Conservation (phyloP, 2,797 vertebrate species). For the Thaleichthys pacificus region DNA sequence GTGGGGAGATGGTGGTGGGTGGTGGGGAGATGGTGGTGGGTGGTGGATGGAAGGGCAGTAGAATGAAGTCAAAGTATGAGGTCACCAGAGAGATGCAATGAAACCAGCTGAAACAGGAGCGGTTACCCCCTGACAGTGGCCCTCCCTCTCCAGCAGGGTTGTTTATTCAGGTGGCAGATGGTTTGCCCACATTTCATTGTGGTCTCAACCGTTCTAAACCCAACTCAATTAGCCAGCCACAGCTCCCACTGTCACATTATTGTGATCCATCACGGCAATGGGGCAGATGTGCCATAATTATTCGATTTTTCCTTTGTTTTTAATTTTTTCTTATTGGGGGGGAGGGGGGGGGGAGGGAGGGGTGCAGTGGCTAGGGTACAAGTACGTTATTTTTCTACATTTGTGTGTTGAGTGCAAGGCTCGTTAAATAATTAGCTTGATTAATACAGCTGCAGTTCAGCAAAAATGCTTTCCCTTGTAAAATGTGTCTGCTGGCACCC, state of each 20-base stretch:
- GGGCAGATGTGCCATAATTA: conserved; percentile 68
- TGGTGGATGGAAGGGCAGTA: not conserved
- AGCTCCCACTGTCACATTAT: conserved; percentile 63
- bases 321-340: too few species aligned
- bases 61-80: conserved; percentile 36
- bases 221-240: conserved; percentile 71
- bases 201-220: conserved; percentile 59
- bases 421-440: conserved; percentile 69
- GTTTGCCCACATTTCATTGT: conserved; percentile 65
- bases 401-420: conserved; percentile 57
- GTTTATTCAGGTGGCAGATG: conserved; percentile 74
- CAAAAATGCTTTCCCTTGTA: not conserved
- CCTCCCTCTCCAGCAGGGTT: conserved; percentile 52
- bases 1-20: not conserved
- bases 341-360: too few species aligned
- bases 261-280: conserved; percentile 60
- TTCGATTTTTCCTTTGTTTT: conserved; percentile 52
- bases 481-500: not conserved
- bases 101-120: conserved; percentile 63
- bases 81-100: conserved; percentile 11
- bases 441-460: conserved; percentile 61
- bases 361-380: conserved; percentile 50
- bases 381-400: conserved; percentile 64
- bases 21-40: too few species aligned
- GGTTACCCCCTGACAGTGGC: conserved; percentile 54